Evolutionary conservation across 53 echinoderm and acorn worm species (phyloP).

Genomic region (Temnopleurus reevesii): DNA sequence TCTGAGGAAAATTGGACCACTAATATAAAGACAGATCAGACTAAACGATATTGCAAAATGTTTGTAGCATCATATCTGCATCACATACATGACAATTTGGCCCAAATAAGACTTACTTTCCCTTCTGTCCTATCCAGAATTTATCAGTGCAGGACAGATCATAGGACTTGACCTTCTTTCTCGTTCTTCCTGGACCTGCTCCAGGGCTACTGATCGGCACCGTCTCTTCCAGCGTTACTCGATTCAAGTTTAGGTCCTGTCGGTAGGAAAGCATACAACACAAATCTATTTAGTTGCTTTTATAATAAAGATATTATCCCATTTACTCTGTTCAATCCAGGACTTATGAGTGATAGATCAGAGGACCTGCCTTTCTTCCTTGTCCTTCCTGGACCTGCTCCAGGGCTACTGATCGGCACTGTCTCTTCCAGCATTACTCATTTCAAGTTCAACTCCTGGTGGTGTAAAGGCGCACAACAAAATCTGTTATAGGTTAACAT

Average conservation of each 20-base stretch:
- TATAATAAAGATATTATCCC: no score
- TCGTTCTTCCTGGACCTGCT: conserved; percentile 79
- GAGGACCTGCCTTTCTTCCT: conserved; percentile 88
- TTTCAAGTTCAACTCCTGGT: conserved; percentile 90
- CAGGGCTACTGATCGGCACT: conserved; percentile 72
- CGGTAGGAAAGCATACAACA: no score
- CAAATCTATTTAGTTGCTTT: no score
- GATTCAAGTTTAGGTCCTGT: conserved; percentile 90
- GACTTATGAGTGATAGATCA: conserved; percentile 88
- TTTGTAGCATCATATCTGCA: no score
- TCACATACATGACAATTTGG: no score
- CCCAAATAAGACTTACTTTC: conserved; percentile 92
- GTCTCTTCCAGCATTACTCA: conserved; percentile 89
- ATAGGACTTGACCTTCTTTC: conserved; percentile 89
- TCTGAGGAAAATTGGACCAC: no score
- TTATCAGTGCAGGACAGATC: conserved; percentile 87
- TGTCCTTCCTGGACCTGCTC: conserved; percentile 80
- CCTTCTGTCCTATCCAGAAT: conserved; percentile 97
- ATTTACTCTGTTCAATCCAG: conserved; percentile 95
- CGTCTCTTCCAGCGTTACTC: conserved; percentile 89
- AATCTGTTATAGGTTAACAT: no score
- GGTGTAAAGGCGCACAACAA: no score
- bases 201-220: conserved; percentile 75
- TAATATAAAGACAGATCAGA: no score
- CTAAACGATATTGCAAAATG: no score